Conservation (phyloP, 2,888 invertebrate species). For the Koerneria pararmatus region DNA sequence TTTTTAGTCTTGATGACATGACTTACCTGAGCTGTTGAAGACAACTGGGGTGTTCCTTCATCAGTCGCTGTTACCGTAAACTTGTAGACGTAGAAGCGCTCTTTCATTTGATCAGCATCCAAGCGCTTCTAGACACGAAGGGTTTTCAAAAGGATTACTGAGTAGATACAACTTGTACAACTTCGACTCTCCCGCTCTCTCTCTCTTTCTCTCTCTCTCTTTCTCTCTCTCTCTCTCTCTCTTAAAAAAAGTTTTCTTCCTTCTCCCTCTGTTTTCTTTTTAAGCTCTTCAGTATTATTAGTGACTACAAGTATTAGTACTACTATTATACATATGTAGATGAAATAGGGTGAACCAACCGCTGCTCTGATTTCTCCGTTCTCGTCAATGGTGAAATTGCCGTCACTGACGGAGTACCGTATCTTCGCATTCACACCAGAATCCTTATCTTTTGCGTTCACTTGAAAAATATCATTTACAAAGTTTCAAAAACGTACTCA, state of each 20-base stretch:
- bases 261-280: neutral
- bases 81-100: slow-evolving; percentile 60
- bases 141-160: too few species aligned
- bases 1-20: neutral
- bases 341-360: slow-evolving; percentile 62
- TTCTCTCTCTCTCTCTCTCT: too few species aligned
- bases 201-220: neutral
- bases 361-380: slow-evolving; percentile 89
- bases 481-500: too few species aligned
- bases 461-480: slow-evolving; percentile 28
- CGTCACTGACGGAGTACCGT: slow-evolving; percentile 82
- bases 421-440: slow-evolving; percentile 94
- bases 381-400: slow-evolving; percentile 91
- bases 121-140: slow-evolving; percentile 66
- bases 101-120: slow-evolving; percentile 82
- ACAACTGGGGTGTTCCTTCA: slow-evolving; percentile 57
- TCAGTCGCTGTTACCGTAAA: slow-evolving; percentile 62
- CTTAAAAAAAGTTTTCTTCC: neutral
- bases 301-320: neutral
- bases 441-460: slow-evolving; percentile 65
- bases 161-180: too few species aligned
- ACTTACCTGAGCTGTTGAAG: slow-evolving; percentile 59
- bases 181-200: too few species aligned
- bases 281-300: too few species aligned
- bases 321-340: neutral